Evolutionary conservation across 30 jellyfish, hydroid and myxozoan genomes (phyloP), one percentile per base, ranked within the genome.

Genomic region (Aurelia aurita): DNA sequence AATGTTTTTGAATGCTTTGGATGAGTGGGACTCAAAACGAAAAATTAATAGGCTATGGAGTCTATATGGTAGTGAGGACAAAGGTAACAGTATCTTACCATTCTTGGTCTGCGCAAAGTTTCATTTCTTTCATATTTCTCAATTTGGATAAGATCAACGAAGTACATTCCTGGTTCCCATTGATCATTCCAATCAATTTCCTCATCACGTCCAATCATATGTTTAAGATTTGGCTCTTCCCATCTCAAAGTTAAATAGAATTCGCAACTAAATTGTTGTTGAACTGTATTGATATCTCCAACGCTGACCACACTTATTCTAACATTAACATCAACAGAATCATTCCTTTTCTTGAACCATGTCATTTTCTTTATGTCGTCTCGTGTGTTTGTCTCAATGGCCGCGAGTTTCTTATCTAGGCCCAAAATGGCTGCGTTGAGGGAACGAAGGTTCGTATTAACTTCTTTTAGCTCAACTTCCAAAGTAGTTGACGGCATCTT

Each of bases 131-230:
- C 86, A 65, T 82, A 77, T 57, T 87, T 91, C 34, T 86, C 92
- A 22, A 91, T 64, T 69, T 91, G 94, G 26, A 91, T 87, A 18
- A 93, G 77, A 65, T 91, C 92, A 31, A 93, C 96, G 59, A 91
- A 91, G 54, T 91, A 91, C 2, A 91, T 73, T 43, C 98, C 93
- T 5, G 98, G 98, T 44, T 91, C 94, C 98, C 98, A 91, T 71
- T 85, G 85, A 15, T 77, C 61, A 26, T 69, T 73, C 98, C 98
- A 91, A 32, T 80, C 84, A 44, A 91, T 72, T 55, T 91, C 91
- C 15, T 76, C 90, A 26, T 72, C 71, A 25, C 51, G 58, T 16
- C 61, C 78, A 11, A 29, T 65, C 81, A 60, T 85, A 31, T 59
- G 63, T 57, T 70, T 23, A 10, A 87, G 59, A 49, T 67, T 59